phyloP scores from a whole-genome alignment of 2,113 vertebrate species.

The Lophura nycthemera region DNA sequence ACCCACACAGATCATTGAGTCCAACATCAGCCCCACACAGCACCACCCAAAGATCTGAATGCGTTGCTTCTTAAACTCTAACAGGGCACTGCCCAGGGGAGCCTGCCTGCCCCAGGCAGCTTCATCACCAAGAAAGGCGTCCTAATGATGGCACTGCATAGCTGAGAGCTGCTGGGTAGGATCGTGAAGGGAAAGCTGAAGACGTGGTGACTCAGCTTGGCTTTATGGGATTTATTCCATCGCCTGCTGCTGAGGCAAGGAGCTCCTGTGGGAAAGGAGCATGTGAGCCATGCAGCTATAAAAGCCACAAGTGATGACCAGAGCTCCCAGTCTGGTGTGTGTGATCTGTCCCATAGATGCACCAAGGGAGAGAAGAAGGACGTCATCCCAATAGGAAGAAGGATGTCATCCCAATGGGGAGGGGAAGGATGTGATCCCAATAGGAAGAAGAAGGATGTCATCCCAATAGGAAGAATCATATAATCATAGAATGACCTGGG shows the following conservation, averaged over 20 bases:
- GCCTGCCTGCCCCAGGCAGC: background rate
- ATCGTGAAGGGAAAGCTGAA: background rate
- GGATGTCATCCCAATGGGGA: rapidly evolving
- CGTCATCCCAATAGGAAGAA: background rate
- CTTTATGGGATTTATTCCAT: background rate
- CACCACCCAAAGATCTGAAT: background rate
- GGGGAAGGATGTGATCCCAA: background rate
- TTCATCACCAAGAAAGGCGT: rapidly evolving
- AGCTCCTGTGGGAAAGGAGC: background rate
- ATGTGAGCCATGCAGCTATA: background rate
- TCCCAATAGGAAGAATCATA: background rate
- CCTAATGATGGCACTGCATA: background rate
- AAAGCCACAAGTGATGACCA: background rate
- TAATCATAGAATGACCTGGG: too few species aligned
- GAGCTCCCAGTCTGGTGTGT: rapidly evolving
- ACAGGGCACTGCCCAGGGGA: background rate
- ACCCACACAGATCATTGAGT: background rate
- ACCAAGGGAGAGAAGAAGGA: background rate
- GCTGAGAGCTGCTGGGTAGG: background rate
- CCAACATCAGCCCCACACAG: background rate
- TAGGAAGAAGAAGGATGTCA: background rate
- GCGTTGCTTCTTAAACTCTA: background rate
- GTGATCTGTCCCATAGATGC: background rate
- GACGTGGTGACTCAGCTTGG: background rate
- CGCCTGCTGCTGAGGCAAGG: background rate